Evolutionary conservation across 1,140 invertebrate species (phyloP).

Genomic region (Megalopta genalis): DNA sequence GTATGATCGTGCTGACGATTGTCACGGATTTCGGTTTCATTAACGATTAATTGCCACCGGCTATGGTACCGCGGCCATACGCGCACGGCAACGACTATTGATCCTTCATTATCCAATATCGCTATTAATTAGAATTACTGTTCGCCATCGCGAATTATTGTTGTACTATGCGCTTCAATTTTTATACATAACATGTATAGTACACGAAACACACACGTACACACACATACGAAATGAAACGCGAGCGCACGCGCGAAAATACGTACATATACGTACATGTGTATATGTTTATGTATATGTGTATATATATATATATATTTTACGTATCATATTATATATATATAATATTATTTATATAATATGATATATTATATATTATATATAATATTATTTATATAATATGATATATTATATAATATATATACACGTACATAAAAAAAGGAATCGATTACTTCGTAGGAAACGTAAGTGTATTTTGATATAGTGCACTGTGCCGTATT

Average conservation of each 20-base stretch:
- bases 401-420: no score
- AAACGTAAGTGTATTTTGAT: conserved; percentile 60
- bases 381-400: no score
- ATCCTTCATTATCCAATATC: conserved; percentile 42
- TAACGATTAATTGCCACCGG: conserved; percentile 46
- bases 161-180: conserved; percentile 59
- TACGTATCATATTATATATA: no score
- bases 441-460: conserved; percentile 51
- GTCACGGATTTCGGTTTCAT: conserved; percentile 50
- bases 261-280: no score
- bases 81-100: conserved; percentile 34
- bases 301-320: no score
- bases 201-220: conserved; percentile 17
- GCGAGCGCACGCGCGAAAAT: no score
- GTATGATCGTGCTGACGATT: conserved; percentile 54
- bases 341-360: no score
- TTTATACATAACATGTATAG: conserved; percentile 52
- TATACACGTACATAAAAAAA: conserved; percentile 52
- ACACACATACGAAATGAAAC: no score
- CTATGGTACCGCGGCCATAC: conserved; percentile 24
- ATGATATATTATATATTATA: no score
- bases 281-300: no score
- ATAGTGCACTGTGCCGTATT: conserved; percentile 46
- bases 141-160: conserved; percentile 40
- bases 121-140: conserved; percentile 49